Conservation (phyloP, 2,888 invertebrate species). For the Acronicta psi region DNA sequence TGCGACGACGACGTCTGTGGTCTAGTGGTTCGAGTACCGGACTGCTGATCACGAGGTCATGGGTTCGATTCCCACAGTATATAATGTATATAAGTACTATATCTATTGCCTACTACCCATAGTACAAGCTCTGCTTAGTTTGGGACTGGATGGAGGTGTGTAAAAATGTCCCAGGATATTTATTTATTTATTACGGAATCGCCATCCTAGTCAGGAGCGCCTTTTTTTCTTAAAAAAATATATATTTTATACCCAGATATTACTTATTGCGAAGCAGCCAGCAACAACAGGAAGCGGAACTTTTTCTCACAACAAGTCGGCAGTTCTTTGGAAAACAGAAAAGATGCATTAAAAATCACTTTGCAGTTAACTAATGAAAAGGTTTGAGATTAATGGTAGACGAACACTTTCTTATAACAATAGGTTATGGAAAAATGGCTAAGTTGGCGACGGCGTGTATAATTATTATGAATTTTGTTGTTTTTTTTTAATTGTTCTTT, state of each 20-base stretch:
- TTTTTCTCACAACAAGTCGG: slow-evolving; percentile 62
- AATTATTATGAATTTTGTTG: background rate
- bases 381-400: slow-evolving; percentile 69
- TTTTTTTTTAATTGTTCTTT: background rate
- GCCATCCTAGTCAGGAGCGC: too few relatives aligned
- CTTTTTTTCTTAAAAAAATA: background rate
- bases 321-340: slow-evolving; percentile 63
- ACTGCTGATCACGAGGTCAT: too few relatives aligned
- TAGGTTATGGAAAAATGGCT: background rate
- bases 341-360: slow-evolving; percentile 83
- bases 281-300: slow-evolving; percentile 57
- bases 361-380: slow-evolving; percentile 76
- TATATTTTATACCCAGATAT: background rate
- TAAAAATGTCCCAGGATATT: too few relatives aligned
- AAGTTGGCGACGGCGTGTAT: background rate
- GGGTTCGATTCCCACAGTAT: too few relatives aligned
- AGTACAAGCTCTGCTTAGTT: too few relatives aligned
- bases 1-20: too few relatives aligned
- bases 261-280: slow-evolving; percentile 57
- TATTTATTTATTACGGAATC: too few relatives aligned
- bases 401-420: slow-evolving; percentile 50
- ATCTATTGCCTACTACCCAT: too few relatives aligned
- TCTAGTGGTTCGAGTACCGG: too few relatives aligned
- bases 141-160: too few relatives aligned
- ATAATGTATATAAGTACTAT: too few relatives aligned